Conservation (phyloP, 2,888 invertebrate genomes). For the Rhyacophila evoluta region DNA sequence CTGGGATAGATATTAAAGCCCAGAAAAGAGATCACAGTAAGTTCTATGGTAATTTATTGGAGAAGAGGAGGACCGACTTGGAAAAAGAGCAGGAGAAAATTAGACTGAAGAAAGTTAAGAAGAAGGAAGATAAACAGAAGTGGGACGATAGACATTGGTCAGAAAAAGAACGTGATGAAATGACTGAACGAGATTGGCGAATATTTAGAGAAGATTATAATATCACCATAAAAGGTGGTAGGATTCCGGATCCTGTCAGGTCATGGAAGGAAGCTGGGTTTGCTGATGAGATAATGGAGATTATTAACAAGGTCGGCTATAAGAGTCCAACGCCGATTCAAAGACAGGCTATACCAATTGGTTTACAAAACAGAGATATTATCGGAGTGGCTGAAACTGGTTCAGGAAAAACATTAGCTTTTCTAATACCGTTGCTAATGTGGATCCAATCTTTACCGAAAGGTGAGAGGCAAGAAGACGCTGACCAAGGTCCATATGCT, state of each 20-base stretch:
- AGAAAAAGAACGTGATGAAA: constrained; percentile 92
- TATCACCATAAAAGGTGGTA: constrained; percentile 97
- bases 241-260: constrained; percentile 95
- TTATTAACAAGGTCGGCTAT: constrained; percentile 95
- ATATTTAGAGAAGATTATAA: constrained; percentile 99
- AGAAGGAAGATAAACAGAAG: constrained; percentile 97
- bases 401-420: constrained; percentile 98
- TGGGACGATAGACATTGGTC: constrained; percentile 99
- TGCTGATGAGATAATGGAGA: constrained; percentile 90
- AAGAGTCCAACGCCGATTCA: constrained; percentile 99
- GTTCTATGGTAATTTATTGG: constrained; percentile 96
- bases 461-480: constrained; percentile 90
- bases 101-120: constrained; percentile 90
- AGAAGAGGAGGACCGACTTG: constrained; percentile 93
- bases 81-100: constrained; percentile 97
- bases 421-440: constrained; percentile 94
- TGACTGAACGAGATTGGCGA: constrained; percentile 99
- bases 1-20: constrained; percentile 97
- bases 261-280: constrained; percentile 95
- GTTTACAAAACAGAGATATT: constrained; percentile 93
- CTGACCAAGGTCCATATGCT: constrained; percentile 97
- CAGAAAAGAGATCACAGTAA: constrained; percentile 96
- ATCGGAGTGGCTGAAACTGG: constrained; percentile 99
- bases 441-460: constrained; percentile 99
- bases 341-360: constrained; percentile 98